Percentiles rank a stretch among this genome's conserved stretches.
These are phyloP conservation scores for Drosophila anceps DNA, from an alignment of 2,888 invertebrate genomes.

Conservation along the genomic window DNA sequence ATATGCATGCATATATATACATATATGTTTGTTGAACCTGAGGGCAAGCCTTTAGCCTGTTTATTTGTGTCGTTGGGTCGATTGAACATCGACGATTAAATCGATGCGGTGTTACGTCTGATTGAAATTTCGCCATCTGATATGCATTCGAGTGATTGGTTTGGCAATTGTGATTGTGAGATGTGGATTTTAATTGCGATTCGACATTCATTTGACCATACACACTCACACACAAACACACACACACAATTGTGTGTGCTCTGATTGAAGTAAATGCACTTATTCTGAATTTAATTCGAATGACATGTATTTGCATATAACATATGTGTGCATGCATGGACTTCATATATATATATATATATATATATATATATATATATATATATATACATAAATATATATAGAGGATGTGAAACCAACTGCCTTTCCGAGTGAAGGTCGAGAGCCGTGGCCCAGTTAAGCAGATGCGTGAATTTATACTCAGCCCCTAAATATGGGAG, in stretches of 20 bases:
- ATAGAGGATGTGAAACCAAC: slow-evolving; percentile 1
- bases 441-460: slow-evolving; percentile 43
- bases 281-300: slow-evolving; percentile 27
- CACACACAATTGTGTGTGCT: neutral
- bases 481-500: slow-evolving; percentile 32
- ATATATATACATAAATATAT: neutral
- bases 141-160: slow-evolving; percentile 44
- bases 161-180: slow-evolving; percentile 39
- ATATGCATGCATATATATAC: neutral
- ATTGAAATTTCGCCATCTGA: slow-evolving; percentile 62
- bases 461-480: slow-evolving; percentile 36
- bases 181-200: slow-evolving; percentile 46
- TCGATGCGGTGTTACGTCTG: slow-evolving; percentile 54
- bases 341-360: neutral
- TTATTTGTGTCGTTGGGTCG: slow-evolving; percentile 43
- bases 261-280: slow-evolving; percentile 33
- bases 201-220: slow-evolving; percentile 36
- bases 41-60: slow-evolving; percentile 36
- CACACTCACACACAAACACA: neutral
- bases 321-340: neutral
- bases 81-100: slow-evolving; percentile 51
- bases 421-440: slow-evolving; percentile 11
- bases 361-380: neutral
- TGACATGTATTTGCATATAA: slow-evolving; percentile 19
- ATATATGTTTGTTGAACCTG: slow-evolving; percentile 22